Percentiles rank a stretch among this genome's conserved stretches.
Evolutionary conservation across 2,888 invertebrate genomes (phyloP).

Genomic region (Aleiodes leptofemur): DNA sequence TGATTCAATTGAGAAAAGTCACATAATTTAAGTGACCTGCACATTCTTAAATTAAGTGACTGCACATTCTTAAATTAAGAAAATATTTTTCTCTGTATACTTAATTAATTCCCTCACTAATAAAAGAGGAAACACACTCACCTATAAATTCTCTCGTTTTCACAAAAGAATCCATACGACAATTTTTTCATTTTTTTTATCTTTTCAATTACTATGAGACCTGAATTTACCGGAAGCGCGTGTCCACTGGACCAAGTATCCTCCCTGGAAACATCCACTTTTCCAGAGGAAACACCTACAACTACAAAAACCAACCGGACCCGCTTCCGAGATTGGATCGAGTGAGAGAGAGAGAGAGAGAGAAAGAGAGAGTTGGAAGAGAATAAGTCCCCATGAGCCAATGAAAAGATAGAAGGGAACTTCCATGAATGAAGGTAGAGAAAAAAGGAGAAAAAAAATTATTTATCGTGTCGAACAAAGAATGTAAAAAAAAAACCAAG

Average conservation of each 20-base stretch:
- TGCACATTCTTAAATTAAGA: no score
- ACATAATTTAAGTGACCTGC: no score
- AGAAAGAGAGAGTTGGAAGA: constrained; percentile 17
- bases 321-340: constrained; percentile 48
- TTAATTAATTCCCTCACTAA: no score
- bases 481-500: constrained; percentile 43
- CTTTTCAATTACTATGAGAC: not conserved
- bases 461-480: constrained; percentile 35
- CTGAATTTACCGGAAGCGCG: constrained; percentile 62
- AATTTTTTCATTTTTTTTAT: no score
- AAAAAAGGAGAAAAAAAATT: constrained; percentile 44
- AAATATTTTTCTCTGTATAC: no score
- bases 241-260: constrained; percentile 66
- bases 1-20: no score
- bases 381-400: constrained; percentile 40
- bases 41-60: no score
- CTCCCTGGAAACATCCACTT: constrained; percentile 66
- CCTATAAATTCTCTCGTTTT: not conserved
- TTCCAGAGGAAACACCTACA: constrained; percentile 65
- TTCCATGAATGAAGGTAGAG: constrained; percentile 44
- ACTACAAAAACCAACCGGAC: constrained; percentile 36
- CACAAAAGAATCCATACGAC: constrained; percentile 5
- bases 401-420: constrained; percentile 49
- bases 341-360: constrained; percentile 34
- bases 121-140: not conserved